Evolutionary conservation across 2,113 vertebrate species (phyloP).

Genomic region (Puma concolor): DNA sequence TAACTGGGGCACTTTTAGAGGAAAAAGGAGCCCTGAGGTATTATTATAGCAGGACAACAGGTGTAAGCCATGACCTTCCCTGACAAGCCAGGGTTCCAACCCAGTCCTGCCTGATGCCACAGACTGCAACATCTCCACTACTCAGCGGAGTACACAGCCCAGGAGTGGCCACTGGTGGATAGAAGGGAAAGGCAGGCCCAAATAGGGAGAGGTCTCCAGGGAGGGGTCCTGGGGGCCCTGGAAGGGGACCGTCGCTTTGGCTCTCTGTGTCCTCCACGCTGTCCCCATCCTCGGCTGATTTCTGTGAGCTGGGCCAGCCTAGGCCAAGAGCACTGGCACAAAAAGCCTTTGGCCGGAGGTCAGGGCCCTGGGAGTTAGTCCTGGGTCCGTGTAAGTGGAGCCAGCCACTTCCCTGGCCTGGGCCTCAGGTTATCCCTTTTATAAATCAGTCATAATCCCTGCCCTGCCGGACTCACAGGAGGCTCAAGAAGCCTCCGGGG

Average conservation of each 20-base stretch:
- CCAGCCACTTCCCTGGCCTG: not conserved
- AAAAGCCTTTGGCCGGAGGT: not conserved
- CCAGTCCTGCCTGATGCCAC: not conserved
- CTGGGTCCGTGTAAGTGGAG: not conserved
- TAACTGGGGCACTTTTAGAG: not conserved
- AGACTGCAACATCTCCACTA: not conserved
- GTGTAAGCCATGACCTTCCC: not conserved
- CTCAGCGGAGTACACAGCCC: not conserved
- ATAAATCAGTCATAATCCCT: not conserved
- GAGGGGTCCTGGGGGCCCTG: not conserved
- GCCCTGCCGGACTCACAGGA: not conserved
- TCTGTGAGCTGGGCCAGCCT: too few species aligned
- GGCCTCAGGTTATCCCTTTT: not conserved
- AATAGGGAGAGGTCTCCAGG: not conserved
- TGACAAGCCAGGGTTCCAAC: not conserved
- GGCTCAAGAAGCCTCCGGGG: not conserved
- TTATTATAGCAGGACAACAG: not conserved
- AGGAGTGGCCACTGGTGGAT: not conserved
- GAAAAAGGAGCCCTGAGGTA: not conserved
- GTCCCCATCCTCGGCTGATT: not conserved
- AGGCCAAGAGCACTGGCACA: not conserved
- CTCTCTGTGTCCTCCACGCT: not conserved
- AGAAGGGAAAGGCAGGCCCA: not conserved
- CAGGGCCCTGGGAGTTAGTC: not conserved
- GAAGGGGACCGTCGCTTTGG: not conserved